phyloP scores from a whole-genome alignment of 2,888 invertebrate genomes.

The Meganola albula region DNA sequence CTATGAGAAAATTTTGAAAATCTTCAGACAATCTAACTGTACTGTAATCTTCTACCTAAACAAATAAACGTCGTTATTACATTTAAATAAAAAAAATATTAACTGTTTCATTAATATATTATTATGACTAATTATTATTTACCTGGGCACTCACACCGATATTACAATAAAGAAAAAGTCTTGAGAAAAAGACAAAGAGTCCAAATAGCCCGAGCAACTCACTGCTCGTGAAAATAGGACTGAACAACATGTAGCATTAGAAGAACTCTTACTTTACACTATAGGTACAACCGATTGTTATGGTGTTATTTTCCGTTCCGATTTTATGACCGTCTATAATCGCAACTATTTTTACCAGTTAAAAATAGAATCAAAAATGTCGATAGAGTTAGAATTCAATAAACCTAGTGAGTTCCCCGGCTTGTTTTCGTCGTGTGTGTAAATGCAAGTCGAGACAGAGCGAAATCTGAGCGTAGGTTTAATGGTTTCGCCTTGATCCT shows the following conservation, averaged over 20 bases:
- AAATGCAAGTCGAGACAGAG: constrained; percentile 40
- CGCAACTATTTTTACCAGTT: too few species aligned
- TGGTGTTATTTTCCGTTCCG: constrained; percentile 19
- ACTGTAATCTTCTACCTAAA: too few species aligned
- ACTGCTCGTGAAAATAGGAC: background rate
- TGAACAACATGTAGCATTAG: constrained; percentile 22
- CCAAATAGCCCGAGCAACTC: background rate
- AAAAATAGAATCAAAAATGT: too few species aligned
- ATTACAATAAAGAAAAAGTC: too few species aligned
- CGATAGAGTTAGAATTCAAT: constrained; percentile 23
- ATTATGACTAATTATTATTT: too few species aligned
- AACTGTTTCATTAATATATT: too few species aligned
- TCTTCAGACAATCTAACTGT: constrained; percentile 27
- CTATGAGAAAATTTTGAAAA: constrained; percentile 38
- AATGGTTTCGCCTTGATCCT: constrained; percentile 65
- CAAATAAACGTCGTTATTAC: too few species aligned
- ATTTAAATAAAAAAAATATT: too few species aligned
- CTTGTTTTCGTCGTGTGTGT: constrained; percentile 34
- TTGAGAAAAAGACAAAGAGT: too few species aligned
- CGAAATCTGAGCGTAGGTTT: constrained; percentile 57
- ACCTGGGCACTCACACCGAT: too few species aligned
- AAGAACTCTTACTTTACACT: constrained; percentile 16
- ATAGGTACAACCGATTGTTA: constrained; percentile 22
- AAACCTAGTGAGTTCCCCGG: constrained; percentile 21
- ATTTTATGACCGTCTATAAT: constrained; percentile 23